Evolutionary conservation across 2,113 vertebrate genomes (phyloP).

Genomic region (Numenius arquata): DNA sequence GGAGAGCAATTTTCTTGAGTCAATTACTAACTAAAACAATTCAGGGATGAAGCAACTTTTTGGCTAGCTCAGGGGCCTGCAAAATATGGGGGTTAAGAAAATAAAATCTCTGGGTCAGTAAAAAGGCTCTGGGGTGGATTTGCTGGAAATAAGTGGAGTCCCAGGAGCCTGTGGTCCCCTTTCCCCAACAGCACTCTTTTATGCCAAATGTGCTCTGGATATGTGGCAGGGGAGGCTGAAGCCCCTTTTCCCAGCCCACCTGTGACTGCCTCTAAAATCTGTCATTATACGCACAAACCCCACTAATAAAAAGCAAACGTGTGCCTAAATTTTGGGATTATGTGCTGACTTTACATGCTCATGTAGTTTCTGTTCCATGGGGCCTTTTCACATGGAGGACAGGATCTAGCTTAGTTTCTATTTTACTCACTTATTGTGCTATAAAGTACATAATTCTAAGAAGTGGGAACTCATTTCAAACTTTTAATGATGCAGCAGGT

Average conservation of each 20-base stretch:
- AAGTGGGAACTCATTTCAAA: neutral
- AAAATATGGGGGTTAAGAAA: neutral
- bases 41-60: neutral
- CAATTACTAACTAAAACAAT: neutral
- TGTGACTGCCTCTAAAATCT: neutral
- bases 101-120: neutral
- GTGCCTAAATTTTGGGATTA: neutral
- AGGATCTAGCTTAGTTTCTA: neutral
- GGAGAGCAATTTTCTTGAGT: neutral
- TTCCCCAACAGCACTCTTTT: neutral
- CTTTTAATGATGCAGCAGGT: neutral
- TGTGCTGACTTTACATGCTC: neutral
- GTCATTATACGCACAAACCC: neutral
- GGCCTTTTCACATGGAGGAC: fast-evolving
- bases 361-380: neutral
- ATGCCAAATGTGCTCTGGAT: fast-evolving
- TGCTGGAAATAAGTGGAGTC: neutral
- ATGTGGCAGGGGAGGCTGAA: neutral
- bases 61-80: neutral
- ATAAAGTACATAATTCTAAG: neutral
- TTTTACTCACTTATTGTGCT: neutral
- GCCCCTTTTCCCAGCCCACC: neutral
- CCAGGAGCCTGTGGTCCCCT: fast-evolving
- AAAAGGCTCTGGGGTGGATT: neutral
- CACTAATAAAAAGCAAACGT: neutral